Conservation (phyloP, 2,888 invertebrate species). For the Oligia fasciuncula region DNA sequence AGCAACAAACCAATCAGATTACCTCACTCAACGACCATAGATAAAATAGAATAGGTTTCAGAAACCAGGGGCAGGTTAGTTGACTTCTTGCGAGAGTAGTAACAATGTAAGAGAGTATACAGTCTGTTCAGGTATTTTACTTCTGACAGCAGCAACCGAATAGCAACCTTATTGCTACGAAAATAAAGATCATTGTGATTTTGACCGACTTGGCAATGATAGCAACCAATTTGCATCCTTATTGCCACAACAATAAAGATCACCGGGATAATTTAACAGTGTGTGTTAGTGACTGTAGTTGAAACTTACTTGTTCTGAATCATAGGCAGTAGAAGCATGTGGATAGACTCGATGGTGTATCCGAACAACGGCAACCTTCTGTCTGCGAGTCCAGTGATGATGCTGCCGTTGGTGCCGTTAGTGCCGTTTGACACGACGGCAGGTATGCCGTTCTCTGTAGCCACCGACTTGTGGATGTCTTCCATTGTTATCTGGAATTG, state of each 20-base stretch:
- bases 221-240: background rate
- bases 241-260: too few species aligned
- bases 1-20: background rate
- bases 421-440: conserved; percentile 72
- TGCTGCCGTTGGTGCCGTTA: conserved; percentile 72
- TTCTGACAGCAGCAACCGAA: too few species aligned
- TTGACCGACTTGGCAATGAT: background rate
- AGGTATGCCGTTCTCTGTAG: conserved; percentile 71
- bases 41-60: background rate
- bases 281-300: too few species aligned
- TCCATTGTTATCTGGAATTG: conserved; percentile 94
- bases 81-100: background rate
- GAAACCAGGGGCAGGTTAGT: background rate
- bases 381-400: conserved; percentile 92
- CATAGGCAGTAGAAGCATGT: conserved; percentile 98
- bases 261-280: too few species aligned
- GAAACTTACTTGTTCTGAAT: conserved; percentile 95
- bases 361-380: conserved; percentile 96
- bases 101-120: background rate
- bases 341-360: conserved; percentile 98
- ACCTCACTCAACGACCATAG: background rate
- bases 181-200: background rate
- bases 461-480: conserved; percentile 91
- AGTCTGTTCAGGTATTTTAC: too few species aligned
- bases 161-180: background rate